Conservation (phyloP, 92 coral and sea anemone species). For the Parazoanthus swiftii region DNA sequence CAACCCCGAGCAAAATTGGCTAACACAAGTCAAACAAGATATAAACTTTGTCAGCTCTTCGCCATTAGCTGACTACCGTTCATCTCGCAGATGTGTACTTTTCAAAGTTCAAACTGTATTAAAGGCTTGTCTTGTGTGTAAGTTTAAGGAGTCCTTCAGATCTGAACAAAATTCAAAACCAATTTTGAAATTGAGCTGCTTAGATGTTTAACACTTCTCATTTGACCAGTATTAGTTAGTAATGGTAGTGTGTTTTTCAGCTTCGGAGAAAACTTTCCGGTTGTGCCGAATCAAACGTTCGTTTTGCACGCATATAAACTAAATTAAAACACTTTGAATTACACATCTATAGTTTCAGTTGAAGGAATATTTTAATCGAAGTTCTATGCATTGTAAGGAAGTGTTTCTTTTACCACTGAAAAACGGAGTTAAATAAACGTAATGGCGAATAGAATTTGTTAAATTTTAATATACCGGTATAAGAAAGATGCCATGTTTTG, state of each 20-base stretch:
- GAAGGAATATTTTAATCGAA: not conserved
- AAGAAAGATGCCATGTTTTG: not conserved
- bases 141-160: not conserved
- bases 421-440: not conserved
- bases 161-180: conserved; percentile 2
- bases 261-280: conserved; percentile 21
- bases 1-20: conserved; percentile 9
- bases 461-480: conserved; percentile 6
- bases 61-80: not conserved
- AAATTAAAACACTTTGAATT: conserved; percentile 12
- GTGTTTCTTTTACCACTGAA: conserved; percentile 1
- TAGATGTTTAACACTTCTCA: not conserved
- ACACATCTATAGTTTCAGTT: not conserved
- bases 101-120: not conserved
- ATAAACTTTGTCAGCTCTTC: not conserved
- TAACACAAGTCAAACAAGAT: not conserved
- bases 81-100: not conserved
- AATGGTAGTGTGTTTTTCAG: not conserved
- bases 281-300: conserved; percentile 8
- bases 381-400: not conserved
- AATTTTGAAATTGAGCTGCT: not conserved
- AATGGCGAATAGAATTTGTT: conserved; percentile 1
- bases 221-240: not conserved
- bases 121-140: not conserved
- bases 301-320: not conserved